Conservation (phyloP, 2,888 invertebrate genomes). For the Pemphredon lugubris region DNA sequence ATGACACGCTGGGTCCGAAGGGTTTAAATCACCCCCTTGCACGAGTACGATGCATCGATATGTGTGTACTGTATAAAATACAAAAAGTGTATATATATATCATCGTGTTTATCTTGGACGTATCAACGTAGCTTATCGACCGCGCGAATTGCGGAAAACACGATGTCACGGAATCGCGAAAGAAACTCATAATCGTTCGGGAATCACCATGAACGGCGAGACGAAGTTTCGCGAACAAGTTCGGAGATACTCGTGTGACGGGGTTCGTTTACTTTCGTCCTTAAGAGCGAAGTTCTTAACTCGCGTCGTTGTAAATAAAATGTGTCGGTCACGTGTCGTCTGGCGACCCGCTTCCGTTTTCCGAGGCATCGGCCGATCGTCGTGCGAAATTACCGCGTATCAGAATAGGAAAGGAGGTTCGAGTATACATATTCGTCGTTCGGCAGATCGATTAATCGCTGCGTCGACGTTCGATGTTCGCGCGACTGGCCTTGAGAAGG, state of each 20-base stretch:
- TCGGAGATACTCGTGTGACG: conserved; percentile 24
- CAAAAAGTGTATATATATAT: no score
- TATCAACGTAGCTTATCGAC: no score
- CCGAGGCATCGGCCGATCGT: conserved; percentile 22
- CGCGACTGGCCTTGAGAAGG: conserved; percentile 53
- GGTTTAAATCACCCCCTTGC: no score
- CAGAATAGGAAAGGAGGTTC: conserved; percentile 7
- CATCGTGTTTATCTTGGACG: no score
- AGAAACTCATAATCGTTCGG: no score
- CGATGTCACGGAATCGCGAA: no score
- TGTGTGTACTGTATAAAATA: no score
- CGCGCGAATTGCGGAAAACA: no score
- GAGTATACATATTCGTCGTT: conserved; percentile 13
- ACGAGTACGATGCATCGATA: no score
- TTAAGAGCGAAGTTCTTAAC: conserved; percentile 28
- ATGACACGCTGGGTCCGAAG: no score
- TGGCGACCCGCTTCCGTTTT: conserved; percentile 33
- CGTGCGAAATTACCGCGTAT: background rate
- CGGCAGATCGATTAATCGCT: conserved; percentile 16
- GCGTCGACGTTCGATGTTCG: conserved; percentile 27
- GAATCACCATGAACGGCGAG: no score
- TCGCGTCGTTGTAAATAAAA: conserved; percentile 60
- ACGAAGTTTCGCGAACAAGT: background rate
- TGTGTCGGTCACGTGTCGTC: conserved; percentile 20
- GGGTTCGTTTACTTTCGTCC: conserved; percentile 32